Base-by-base conservation (phyloP, 2,888 invertebrate species). In the Nomada hirtipes region DNA sequence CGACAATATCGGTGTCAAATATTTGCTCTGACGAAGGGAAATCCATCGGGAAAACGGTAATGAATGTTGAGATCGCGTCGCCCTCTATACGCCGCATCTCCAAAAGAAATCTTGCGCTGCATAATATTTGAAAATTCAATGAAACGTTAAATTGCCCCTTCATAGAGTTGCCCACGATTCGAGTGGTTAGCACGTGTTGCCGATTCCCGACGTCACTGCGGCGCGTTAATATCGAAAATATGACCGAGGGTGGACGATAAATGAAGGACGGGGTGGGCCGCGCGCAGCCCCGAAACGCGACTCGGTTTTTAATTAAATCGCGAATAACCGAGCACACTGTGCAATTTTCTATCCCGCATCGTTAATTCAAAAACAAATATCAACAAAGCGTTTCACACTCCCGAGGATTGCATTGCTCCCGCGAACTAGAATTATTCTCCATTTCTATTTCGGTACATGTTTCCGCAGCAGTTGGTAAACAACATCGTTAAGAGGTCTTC, bases 221-320 rank as follows among this genome's bases (percentile, higher is more conserved):
- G 72, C 64, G 53, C 55, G 73, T 85, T 87, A 86, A 87, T 83
- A 77, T 82, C 78, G 79, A 79, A 86, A 84, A 60, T 77, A 79
- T 79, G 71, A 79, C 59, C 60, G 68, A 73, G 79, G 79, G 76
- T 79, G 79, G 61, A 70, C 44, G 70, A 63, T 79, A 79, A 73
- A 86, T 67, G 70, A 59, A 55, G 67, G 20, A 67, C 55, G 65
- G 80, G 55, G 69, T 47, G 55, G 57, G 57, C 50, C 42, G 50
- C 18, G 26, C 63, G 18, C 52, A 63, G 63, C 59, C 68, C n/a
- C 61, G 55, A 11, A 60, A 57, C 69, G 36, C 53, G 69, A 26
- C 53, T 44, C 29, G n/a, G 61, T 79, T 80, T 86, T 85, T 86
- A 86, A 86, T 86, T 85, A 82, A 85, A 86, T 80, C 57, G 69